These are phyloP conservation scores for Cecropterus lyciades DNA, from an alignment of 1,140 invertebrate species.

Conservation along the genomic window DNA sequence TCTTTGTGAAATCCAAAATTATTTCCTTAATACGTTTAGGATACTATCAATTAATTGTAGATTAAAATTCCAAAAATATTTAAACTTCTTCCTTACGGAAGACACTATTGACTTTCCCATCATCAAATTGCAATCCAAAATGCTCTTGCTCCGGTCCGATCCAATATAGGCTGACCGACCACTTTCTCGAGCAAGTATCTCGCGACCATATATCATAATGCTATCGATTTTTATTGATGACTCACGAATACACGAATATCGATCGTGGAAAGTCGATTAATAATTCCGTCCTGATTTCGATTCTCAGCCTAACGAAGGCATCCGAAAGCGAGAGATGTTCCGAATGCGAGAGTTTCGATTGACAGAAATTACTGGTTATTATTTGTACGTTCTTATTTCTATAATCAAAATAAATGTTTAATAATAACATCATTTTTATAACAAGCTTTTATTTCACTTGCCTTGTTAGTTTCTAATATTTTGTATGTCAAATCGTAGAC, in stretches of 20 bases:
- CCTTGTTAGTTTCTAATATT: too few relatives aligned
- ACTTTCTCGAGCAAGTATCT: conserved; percentile 35
- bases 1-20: too few relatives aligned
- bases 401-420: too few relatives aligned
- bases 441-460: too few relatives aligned
- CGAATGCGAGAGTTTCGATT: too few relatives aligned
- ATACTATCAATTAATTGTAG: background rate
- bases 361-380: conserved; percentile 7
- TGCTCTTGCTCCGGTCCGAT: conserved; percentile 17
- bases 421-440: too few relatives aligned
- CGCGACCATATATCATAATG: conserved; percentile 26
- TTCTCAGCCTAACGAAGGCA: conserved; percentile 40
- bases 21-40: too few relatives aligned
- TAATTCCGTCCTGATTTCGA: conserved; percentile 46
- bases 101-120: conserved; percentile 24
- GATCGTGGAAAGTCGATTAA: conserved; percentile 43
- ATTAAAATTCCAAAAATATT: too few relatives aligned
- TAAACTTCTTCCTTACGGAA: too few relatives aligned
- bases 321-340: conserved; percentile 17
- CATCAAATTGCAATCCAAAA: conserved; percentile 5
- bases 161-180: conserved; percentile 11
- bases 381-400: too few relatives aligned
- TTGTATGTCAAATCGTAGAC: too few relatives aligned
- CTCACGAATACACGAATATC: conserved; percentile 41
- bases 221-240: conserved; percentile 45